Base-by-base conservation (phyloP, 2,888 invertebrate genomes). In the Abscondita cerata region DNA sequence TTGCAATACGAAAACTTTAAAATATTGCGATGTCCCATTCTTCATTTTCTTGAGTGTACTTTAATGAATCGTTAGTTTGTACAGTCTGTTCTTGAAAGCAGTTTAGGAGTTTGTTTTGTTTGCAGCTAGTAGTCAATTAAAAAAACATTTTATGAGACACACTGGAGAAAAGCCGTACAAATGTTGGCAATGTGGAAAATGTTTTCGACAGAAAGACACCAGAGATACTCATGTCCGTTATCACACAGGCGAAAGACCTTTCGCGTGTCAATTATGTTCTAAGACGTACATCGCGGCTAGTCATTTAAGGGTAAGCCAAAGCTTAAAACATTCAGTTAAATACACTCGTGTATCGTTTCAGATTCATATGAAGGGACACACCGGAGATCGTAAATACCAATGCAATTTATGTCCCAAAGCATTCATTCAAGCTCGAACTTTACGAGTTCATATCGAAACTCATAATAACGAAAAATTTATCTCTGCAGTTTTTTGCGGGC, bases 151-250 rank as follows among this genome's bases (percentile, higher is more conserved):
- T 47, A 71, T 75, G 71, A 72, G 75, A 33, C 81, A 81, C 60
- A 79, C 78, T 0, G 80, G 79, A 0, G 78, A 78, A 64, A 73
- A 75, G 59, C 80, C 80, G 0, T 81, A 80, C 65, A 73, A 76
- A 19, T 81, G 81, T 65, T 79, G 77, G 76, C 79, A 79, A 50
- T 81, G 81, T 64, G 81, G 80, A 1, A 76, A 78, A 67, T 69
- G 76, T 6, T 81, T 80, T 68, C 64, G 79, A 31, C 72, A 78
- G 61, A 81, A 80, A 72, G 79, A 81, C 65, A 80, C 80, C 0
- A 70, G 80, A 51, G 80, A 81, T 65, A 79, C 80, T 2, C 81
- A 81, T 63, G 72, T 78, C 2, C 68, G 81, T 6, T 80, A 79
- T 58, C 81, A 81, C 52, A 80, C 80, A 1, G 78, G 78, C 0